Evolutionary conservation across 2,113 vertebrate genomes (phyloP).

Genomic region (Alexandromys fortis): DNA sequence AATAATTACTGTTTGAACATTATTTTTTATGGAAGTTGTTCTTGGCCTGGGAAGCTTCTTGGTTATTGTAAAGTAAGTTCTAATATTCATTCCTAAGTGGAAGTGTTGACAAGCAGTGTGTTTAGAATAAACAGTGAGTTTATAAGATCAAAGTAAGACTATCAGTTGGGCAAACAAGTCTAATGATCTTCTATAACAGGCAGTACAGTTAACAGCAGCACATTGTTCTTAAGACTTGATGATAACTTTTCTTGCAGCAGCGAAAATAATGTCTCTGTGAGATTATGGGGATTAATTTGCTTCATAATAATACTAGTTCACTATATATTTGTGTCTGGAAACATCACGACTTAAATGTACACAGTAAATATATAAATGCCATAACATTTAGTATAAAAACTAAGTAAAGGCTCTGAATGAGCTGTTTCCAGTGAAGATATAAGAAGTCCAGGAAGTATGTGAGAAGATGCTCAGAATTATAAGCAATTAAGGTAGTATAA

Average conservation of each 20-base stretch:
- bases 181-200: neutral
- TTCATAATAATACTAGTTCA: neutral
- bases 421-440: neutral
- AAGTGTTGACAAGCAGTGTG: neutral
- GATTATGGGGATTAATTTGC: neutral
- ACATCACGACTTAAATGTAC: neutral
- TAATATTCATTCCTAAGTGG: conserved; percentile 18
- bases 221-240: neutral
- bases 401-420: neutral
- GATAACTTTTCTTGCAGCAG: neutral
- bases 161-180: neutral
- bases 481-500: conserved; percentile 16
- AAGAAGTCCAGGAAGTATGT: neutral
- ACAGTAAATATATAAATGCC: neutral
- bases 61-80: conserved; percentile 20
- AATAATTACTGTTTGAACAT: neutral
- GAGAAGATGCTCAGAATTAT: neutral
- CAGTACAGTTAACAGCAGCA: neutral
- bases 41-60: conserved; percentile 39
- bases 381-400: neutral
- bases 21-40: conserved; percentile 19
- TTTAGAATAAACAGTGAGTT: neutral
- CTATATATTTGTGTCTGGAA: neutral
- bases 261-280: neutral
- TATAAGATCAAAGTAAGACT: neutral